Percentiles rank a stretch among this genome's conserved stretches.
These are phyloP conservation scores for Pangasianodon gigas DNA, from an alignment of 2,113 vertebrate species.

Conservation along the genomic window DNA sequence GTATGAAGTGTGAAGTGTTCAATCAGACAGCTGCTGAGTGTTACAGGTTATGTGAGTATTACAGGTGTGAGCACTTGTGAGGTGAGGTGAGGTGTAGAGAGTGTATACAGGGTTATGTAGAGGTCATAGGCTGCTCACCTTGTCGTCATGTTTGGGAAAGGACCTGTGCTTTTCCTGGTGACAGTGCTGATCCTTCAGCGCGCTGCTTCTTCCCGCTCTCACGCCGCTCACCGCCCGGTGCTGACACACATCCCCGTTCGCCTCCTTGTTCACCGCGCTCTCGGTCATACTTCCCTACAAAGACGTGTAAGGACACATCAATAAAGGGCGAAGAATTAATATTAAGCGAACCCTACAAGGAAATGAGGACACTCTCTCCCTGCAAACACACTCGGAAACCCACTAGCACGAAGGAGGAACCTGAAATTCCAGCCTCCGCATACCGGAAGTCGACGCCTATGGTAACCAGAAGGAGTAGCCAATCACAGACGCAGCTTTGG, in stretches of 20 bases:
- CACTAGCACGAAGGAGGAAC: conserved; percentile 48
- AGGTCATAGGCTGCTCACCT: conserved; percentile 61
- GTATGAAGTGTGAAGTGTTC: neutral
- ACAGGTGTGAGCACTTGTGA: neutral
- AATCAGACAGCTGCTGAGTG: neutral
- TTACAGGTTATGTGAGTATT: neutral
- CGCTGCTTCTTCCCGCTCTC: conserved; percentile 60
- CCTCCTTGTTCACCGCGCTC: conserved; percentile 58
- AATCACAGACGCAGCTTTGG: neutral
- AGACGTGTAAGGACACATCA: conserved; percentile 40
- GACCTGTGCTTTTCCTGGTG: neutral
- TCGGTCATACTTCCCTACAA: conserved; percentile 69
- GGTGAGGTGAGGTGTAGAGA: neutral
- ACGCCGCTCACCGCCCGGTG: conserved; percentile 65
- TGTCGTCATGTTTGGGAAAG: conserved; percentile 59
- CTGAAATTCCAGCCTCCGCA: conserved; percentile 62
- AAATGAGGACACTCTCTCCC: neutral
- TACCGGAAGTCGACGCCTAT: conserved; percentile 69
- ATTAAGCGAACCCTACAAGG: neutral
- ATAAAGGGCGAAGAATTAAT: conserved; percentile 44
- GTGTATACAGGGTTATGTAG: neutral
- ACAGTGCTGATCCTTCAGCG: conserved; percentile 54
- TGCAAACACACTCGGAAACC: conserved; percentile 3
- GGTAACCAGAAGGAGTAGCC: conserved; percentile 32
- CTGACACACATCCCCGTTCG: conserved; percentile 59